Evolutionary conservation across 2,797 vertebrate species (phyloP).

Genomic region (Sandelia bainsii): DNA sequence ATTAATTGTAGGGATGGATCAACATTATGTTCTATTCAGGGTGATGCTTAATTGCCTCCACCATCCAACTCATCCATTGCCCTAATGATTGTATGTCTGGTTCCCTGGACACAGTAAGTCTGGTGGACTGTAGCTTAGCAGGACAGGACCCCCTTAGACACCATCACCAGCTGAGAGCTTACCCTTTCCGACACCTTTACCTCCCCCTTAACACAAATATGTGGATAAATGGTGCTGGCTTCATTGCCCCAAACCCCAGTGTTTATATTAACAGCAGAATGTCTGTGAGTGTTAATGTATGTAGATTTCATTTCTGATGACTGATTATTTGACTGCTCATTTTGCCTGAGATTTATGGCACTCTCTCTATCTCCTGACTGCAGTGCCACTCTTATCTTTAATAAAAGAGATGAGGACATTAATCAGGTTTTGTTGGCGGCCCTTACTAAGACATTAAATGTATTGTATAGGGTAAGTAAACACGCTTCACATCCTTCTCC

Average conservation of each 20-base stretch:
- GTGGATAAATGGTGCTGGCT: conserved; percentile 83
- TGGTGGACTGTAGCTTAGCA: conserved; percentile 70
- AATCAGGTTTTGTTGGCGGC: conserved; percentile 99
- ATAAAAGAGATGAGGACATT: conserved; percentile 99
- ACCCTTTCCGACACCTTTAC: conserved; percentile 78
- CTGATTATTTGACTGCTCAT: conserved; percentile 99
- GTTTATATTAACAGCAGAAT: conserved; percentile 87
- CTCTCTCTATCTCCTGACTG: conserved; percentile 99
- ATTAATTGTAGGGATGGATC: conserved; percentile 99
- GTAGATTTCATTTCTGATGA: conserved; percentile 99
- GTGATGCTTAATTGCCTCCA: conserved; percentile 95
- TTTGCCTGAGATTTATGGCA: conserved; percentile 98
- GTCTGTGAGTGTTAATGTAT: conserved; percentile 97
- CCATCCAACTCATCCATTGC: conserved; percentile 93
- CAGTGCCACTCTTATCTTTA: conserved; percentile 99
- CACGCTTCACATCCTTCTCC: conserved; percentile 96
- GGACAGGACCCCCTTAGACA: conserved; percentile 67
- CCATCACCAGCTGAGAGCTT: conserved; percentile 62
- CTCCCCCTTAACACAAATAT: conserved; percentile 87
- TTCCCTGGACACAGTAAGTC: conserved; percentile 91
- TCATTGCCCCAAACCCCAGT: conserved; percentile 79
- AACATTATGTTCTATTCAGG: conserved; percentile 97
- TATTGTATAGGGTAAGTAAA: conserved; percentile 99
- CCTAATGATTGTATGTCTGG: conserved; percentile 95
- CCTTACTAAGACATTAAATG: conserved; percentile 99